Conservation (phyloP, 2,888 invertebrate genomes). For the Slavum lentiscoides region DNA sequence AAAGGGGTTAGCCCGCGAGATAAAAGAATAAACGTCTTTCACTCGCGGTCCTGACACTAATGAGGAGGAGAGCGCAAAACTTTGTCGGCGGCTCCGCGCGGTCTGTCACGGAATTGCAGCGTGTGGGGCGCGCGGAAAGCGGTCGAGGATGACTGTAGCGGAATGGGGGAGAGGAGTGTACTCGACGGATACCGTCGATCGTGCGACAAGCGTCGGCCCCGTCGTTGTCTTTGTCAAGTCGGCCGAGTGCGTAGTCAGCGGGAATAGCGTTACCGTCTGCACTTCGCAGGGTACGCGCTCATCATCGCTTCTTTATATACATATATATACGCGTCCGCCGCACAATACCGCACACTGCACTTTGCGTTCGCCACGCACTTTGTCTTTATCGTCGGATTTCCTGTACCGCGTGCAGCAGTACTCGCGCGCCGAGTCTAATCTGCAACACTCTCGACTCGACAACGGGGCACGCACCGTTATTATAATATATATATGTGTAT, state of each 20-base stretch:
- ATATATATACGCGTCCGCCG: too few relatives aligned
- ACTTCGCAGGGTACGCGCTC: not conserved
- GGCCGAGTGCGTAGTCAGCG: conserved; percentile 44
- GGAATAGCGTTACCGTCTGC: conserved; percentile 13
- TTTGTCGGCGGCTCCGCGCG: conserved; percentile 2
- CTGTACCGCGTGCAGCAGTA: conserved; percentile 30
- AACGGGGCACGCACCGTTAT: conserved; percentile 1
- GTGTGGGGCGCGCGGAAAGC: not conserved
- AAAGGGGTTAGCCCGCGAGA: conserved; percentile 18
- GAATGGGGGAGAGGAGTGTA: not conserved
- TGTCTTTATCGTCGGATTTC: conserved; percentile 45
- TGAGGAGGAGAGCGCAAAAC: conserved; percentile 39
- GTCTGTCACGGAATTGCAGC: conserved; percentile 33
- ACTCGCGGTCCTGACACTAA: conserved; percentile 40
- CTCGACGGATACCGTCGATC: conserved; percentile 20
- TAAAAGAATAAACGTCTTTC: conserved; percentile 42
- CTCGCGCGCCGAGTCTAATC: conserved; percentile 25
- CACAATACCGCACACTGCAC: too few relatives aligned
- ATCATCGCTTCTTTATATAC: too few relatives aligned
- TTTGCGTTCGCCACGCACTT: conserved; percentile 15
- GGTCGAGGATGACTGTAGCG: not conserved
- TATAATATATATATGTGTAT: too few relatives aligned
- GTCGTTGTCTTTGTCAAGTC: conserved; percentile 42
- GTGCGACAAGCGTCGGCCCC: conserved; percentile 4
- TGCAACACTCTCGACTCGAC: conserved; percentile 32